Evolutionary conservation across 2,888 invertebrate species (phyloP).

Genomic region (Synanthedon vespiformis): DNA sequence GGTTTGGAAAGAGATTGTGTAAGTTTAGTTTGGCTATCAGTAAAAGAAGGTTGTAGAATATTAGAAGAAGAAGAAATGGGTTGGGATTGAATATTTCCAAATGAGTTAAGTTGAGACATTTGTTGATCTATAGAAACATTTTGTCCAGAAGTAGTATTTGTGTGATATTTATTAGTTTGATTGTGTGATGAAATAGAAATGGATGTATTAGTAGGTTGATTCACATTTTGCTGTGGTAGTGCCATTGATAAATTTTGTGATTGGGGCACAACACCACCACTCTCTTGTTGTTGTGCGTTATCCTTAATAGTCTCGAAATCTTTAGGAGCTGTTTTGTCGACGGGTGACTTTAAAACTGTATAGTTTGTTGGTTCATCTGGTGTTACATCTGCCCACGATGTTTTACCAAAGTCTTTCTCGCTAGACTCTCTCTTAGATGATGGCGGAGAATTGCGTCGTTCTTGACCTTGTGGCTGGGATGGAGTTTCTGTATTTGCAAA

Average conservation of each 20-base stretch:
- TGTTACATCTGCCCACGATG: constrained; percentile 62
- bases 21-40: constrained; percentile 28
- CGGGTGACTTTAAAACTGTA: constrained; percentile 18
- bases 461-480: constrained; percentile 48
- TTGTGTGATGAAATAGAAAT: constrained; percentile 7
- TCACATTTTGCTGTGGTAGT: constrained; percentile 10
- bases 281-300: constrained; percentile 22
- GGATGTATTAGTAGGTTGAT: constrained; percentile 11
- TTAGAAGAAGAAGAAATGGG: constrained; percentile 11
- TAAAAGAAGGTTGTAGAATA: constrained; percentile 22
- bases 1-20: constrained; percentile 14
- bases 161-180: constrained; percentile 27
- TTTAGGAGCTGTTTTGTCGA: constrained; percentile 30
- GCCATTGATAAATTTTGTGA: constrained; percentile 9
- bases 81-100: constrained; percentile 26
- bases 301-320: constrained; percentile 23
- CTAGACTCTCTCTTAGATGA: constrained; percentile 53
- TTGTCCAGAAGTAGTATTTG: constrained; percentile 21
- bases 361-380: constrained; percentile 43
- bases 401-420: constrained; percentile 53
- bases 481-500: constrained; percentile 37
- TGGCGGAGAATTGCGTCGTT: constrained; percentile 56
- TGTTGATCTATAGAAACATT: constrained; percentile 27
- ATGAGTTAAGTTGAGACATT: constrained; percentile 20
- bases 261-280: constrained; percentile 15